Conservation (phyloP, 2,888 invertebrate species). For the Drosophila birchii region DNA sequence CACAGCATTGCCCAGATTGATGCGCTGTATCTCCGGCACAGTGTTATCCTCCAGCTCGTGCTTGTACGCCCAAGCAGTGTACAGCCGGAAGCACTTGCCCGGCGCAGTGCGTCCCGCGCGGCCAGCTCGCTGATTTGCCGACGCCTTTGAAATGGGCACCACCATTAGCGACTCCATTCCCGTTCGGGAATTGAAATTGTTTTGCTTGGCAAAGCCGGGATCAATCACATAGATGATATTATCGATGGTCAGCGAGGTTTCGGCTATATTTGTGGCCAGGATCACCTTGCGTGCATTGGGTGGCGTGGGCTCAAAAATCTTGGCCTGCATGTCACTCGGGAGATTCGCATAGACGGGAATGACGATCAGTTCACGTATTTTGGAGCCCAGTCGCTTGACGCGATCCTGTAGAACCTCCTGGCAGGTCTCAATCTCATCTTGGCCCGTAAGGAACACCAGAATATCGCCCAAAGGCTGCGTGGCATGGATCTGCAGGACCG, state of each 20-base stretch:
- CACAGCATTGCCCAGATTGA: slow-evolving; percentile 98
- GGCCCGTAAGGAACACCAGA: slow-evolving; percentile 97
- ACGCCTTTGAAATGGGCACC: slow-evolving; percentile 99
- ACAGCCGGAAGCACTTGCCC: slow-evolving; percentile 98
- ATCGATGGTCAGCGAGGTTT: slow-evolving; percentile 99
- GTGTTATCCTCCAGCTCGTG: slow-evolving; percentile 99
- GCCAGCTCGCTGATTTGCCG: slow-evolving; percentile 98
- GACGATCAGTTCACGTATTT: slow-evolving; percentile 95
- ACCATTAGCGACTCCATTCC: slow-evolving; percentile 99
- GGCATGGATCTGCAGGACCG: slow-evolving; percentile 98
- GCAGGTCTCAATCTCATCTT: slow-evolving; percentile 96
- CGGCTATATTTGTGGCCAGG: slow-evolving; percentile 99
- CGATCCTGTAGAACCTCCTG: slow-evolving; percentile 95
- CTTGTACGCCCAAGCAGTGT: slow-evolving; percentile 99
- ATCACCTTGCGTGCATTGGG: slow-evolving; percentile 98
- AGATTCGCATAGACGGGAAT: slow-evolving; percentile 99
- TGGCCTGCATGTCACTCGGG: slow-evolving; percentile 99
- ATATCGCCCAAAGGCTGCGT: slow-evolving; percentile 98
- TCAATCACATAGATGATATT: slow-evolving; percentile 99
- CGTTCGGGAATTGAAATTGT: slow-evolving; percentile 98
- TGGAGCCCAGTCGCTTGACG: slow-evolving; percentile 95
- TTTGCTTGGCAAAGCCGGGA: slow-evolving; percentile 99
- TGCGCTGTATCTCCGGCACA: slow-evolving; percentile 98
- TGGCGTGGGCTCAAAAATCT: slow-evolving; percentile 99
- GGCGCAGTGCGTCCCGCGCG: slow-evolving; percentile 97